A percentile compares a stretch with the other conserved stretches of the same genome.
Conservation (phyloP, 53 echinoderm and acorn worm genomes). For the Pentamera pediparva region DNA sequence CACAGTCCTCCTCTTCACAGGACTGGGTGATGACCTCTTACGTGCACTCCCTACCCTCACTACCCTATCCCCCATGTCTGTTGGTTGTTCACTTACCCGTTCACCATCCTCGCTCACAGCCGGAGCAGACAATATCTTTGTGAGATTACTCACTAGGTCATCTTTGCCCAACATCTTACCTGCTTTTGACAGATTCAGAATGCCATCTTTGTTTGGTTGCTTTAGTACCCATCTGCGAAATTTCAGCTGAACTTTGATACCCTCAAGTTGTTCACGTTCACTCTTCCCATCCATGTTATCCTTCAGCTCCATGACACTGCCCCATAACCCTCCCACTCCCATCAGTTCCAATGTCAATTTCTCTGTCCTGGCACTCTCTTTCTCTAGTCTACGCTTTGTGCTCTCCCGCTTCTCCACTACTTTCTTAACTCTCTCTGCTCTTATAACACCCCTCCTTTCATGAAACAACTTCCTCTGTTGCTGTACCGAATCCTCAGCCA, state of each 20-base stretch:
- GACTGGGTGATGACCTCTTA: too few relatives aligned
- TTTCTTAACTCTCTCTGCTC: not conserved
- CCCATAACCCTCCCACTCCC: conserved; percentile 34
- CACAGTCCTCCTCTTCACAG: too few relatives aligned
- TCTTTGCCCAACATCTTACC: conserved; percentile 28
- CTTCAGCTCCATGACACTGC: conserved; percentile 31
- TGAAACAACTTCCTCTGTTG: not conserved
- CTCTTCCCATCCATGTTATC: conserved; percentile 3
- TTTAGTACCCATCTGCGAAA: conserved; percentile 21
- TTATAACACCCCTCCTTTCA: not conserved
- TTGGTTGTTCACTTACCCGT: not conserved
- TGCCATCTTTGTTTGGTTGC: conserved; percentile 14
- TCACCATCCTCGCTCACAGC: not conserved
- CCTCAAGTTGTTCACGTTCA: not conserved
- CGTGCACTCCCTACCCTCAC: not conserved
- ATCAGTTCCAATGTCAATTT: conserved; percentile 15
- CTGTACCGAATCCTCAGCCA: not conserved
- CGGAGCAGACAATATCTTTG: not conserved
- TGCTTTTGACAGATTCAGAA: conserved; percentile 37
- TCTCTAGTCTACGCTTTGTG: not conserved
- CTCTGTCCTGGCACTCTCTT: not conserved
- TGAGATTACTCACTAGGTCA: not conserved
- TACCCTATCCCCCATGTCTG: not conserved
- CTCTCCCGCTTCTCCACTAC: not conserved
- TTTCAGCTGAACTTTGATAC: conserved; percentile 37